phyloP scores from a whole-genome alignment of 2,113 vertebrate species.

The Mustela nigripes region DNA sequence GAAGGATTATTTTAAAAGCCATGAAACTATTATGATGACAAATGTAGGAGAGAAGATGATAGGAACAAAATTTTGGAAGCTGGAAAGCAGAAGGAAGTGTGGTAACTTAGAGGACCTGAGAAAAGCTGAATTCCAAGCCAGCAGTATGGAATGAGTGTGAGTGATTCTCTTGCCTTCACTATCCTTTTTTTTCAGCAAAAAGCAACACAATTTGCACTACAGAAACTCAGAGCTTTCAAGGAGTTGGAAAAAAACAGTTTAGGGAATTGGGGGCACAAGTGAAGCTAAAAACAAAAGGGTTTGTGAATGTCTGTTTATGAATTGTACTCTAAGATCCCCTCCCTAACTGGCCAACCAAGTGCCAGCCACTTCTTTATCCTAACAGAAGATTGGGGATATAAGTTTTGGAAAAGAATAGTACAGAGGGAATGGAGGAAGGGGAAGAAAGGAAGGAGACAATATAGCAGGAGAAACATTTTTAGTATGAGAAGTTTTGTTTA shows the following conservation, averaged over 20 bases:
- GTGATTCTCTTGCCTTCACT: no score
- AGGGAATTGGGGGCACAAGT: not conserved
- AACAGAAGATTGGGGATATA: not conserved
- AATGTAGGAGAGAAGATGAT: constrained; percentile 11
- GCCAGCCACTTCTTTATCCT: not conserved
- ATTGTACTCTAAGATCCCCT: not conserved
- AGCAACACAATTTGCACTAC: not conserved
- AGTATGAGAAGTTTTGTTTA: constrained; percentile 26
- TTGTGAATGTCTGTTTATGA: not conserved
- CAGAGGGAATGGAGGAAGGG: not conserved
- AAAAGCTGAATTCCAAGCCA: constrained; percentile 3
- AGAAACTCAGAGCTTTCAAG: not conserved
- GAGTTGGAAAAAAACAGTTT: constrained; percentile 25
- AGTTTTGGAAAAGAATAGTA: constrained; percentile 1
- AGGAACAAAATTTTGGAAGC: constrained; percentile 53
- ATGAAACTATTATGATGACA: not conserved
- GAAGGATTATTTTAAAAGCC: constrained; percentile 51
- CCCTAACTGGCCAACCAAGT: constrained; percentile 5
- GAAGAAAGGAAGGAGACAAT: not conserved
- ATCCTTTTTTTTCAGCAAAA: no score
- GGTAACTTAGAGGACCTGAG: not conserved
- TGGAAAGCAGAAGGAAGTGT: constrained; percentile 33
- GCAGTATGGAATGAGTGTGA: no score
- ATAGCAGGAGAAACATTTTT: constrained; percentile 11
- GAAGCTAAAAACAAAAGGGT: not conserved